Evolutionary conservation across 2,797 vertebrate species (phyloP), one percentile per base, ranked within the genome.

Genomic region (Loris lydekkerianus): DNA sequence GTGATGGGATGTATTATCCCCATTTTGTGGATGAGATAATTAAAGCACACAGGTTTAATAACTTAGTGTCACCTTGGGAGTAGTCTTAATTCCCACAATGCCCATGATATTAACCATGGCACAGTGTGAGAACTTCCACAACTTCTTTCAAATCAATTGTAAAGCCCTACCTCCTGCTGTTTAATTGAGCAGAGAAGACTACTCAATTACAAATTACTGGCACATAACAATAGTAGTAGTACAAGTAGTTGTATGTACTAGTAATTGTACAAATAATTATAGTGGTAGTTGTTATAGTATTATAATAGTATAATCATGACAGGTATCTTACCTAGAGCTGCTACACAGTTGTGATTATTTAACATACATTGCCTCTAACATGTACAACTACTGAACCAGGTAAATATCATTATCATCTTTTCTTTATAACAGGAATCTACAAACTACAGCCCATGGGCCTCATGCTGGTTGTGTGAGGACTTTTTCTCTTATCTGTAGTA

Each of bases 1-100:
- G 76, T 75, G 67, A 78, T 65, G 91, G n/a, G 15, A 70, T 37
- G 11, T 34, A 86, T 46, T 86, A 61, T 76, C 23, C 23, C 15
- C 18, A 69, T 63, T 87, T 93, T 89, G 70, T 20, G 75, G 81
- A 87, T 37, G 34, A 96, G 20, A 34, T 93, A 60, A 90, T 7
- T 72, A 18, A 93, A 31, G 49, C 4, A 65, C 7, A 56, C 9
- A 63, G 89, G 4, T 73, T 80, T 96, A 85, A 53, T 81, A 85
- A 75, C 29, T 81, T 58, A 2, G 88, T 77, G 27, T 76, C 86
- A 80, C 29, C 82, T 46, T 85, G 89, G 46, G 72, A 89, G 75
- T 77, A 72, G 75, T 82, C 23, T 80, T 91, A 80, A 85, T 91
- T 69, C 37, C 23, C 43, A 85, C 72, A 76, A 43, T 67, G 63